Evolutionary conservation across 2,888 invertebrate genomes (phyloP).

Genomic region (Augochlorella aurata): DNA sequence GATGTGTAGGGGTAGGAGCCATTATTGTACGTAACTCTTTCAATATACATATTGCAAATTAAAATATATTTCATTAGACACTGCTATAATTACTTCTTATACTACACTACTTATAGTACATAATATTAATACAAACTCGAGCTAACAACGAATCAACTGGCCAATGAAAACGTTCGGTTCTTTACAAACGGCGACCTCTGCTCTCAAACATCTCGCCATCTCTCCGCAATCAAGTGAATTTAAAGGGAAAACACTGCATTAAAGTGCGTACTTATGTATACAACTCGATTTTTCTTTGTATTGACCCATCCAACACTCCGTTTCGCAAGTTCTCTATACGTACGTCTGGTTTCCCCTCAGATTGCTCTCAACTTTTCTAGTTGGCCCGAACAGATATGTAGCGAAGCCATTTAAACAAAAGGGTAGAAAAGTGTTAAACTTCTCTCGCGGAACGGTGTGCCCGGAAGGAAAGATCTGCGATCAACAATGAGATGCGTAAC

Average conservation of each 20-base stretch:
- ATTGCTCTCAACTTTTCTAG: slow-evolving; percentile 74
- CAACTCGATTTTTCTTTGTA: slow-evolving; percentile 50
- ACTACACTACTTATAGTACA: background rate
- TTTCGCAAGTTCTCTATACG: slow-evolving; percentile 28
- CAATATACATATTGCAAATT: background rate
- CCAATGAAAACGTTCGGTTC: background rate
- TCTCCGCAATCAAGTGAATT: background rate
- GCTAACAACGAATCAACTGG: background rate
- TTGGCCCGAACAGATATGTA: slow-evolving; percentile 58
- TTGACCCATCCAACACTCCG: slow-evolving; percentile 53
- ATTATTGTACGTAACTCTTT: background rate
- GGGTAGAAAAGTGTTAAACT: slow-evolving; percentile 43
- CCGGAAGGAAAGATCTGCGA: slow-evolving; percentile 13
- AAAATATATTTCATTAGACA: background rate
- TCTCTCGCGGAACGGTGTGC: slow-evolving; percentile 16
- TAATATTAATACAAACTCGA: background rate
- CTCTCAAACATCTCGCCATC: background rate
- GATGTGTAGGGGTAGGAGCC: too few species aligned
- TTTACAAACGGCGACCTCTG: background rate
- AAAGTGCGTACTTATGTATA: slow-evolving; percentile 3
- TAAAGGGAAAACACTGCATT: background rate
- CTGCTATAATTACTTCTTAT: background rate
- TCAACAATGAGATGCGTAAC: slow-evolving; percentile 39
- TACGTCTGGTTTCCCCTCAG: slow-evolving; percentile 47
- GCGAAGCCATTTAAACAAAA: slow-evolving; percentile 74